Conservation (phyloP, 2,797 vertebrate genomes). For the Rousettus madagascariensis region DNA sequence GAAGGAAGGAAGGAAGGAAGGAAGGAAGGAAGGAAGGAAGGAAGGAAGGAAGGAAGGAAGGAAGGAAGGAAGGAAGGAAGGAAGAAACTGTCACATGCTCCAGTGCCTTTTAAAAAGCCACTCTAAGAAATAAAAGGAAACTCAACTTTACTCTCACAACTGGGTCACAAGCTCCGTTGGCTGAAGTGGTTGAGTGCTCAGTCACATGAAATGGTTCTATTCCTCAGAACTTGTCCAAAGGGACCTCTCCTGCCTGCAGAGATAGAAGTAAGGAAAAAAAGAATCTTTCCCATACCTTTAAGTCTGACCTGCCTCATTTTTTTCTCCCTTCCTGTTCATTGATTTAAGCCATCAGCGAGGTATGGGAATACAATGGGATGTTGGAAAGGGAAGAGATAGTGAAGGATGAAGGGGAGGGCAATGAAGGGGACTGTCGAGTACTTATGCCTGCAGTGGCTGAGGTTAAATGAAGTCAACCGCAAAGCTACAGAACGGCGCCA, state of each 20-base stretch:
- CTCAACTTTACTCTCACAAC: slow-evolving; percentile 24
- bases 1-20: too few relatives aligned
- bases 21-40: too few relatives aligned
- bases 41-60: too few relatives aligned
- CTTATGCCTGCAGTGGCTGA: not conserved
- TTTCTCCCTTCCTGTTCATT: not conserved
- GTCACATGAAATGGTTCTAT: slow-evolving; percentile 30
- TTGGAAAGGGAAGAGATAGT: not conserved
- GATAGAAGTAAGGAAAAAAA: slow-evolving; percentile 12
- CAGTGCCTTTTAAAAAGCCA: not conserved
- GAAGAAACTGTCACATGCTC: too few relatives aligned
- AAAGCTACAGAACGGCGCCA: not conserved
- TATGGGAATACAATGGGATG: not conserved
- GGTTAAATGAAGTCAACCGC: not conserved
- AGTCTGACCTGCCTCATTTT: slow-evolving; percentile 13
- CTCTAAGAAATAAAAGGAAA: slow-evolving; percentile 48
- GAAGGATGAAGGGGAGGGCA: not conserved
- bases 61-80: too few relatives aligned
- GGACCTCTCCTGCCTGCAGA: slow-evolving; percentile 20
- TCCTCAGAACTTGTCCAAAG: slow-evolving; percentile 51
- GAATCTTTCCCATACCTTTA: slow-evolving; percentile 3
- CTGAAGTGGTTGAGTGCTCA: slow-evolving; percentile 3
- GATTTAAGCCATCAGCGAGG: not conserved
- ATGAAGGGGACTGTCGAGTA: not conserved
- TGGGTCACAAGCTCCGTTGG: slow-evolving; percentile 2